A percentile compares a stretch with the other conserved stretches of the same genome.
Conservation (phyloP, 2,797 vertebrate species). For the Steatocranus sp. region DNA sequence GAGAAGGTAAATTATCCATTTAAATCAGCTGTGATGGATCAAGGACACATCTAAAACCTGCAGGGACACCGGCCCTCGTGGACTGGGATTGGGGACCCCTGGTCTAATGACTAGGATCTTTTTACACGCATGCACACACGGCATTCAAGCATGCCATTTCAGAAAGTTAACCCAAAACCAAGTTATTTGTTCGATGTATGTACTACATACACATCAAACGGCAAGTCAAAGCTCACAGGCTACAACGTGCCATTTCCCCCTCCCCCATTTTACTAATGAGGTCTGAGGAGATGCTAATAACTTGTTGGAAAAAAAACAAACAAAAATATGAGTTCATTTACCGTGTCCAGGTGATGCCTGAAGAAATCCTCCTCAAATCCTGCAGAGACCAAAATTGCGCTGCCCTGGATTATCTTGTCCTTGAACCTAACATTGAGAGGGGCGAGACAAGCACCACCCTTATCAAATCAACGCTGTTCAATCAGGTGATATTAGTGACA, state of each 20-base stretch:
- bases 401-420: conserved; percentile 65
- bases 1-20: neutral
- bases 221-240: neutral
- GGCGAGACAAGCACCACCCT: neutral
- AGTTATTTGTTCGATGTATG: neutral
- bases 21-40: neutral
- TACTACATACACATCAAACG: neutral
- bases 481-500: neutral
- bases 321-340: conserved; percentile 33
- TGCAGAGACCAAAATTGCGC: conserved; percentile 50
- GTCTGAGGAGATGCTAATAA: neutral
- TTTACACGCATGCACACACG: accelerated
- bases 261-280: neutral
- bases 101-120: neutral
- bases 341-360: conserved; percentile 56
- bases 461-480: neutral
- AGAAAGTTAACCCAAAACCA: neutral
- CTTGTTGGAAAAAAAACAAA: neutral
- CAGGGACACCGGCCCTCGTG: neutral
- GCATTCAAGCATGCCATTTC: too few relatives aligned
- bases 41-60: neutral
- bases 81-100: neutral
- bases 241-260: neutral
- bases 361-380: conserved; percentile 72
- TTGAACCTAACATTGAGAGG: conserved; percentile 60